Base-by-base conservation (phyloP, 2,797 vertebrate species). In the Coilia nasus region DNA sequence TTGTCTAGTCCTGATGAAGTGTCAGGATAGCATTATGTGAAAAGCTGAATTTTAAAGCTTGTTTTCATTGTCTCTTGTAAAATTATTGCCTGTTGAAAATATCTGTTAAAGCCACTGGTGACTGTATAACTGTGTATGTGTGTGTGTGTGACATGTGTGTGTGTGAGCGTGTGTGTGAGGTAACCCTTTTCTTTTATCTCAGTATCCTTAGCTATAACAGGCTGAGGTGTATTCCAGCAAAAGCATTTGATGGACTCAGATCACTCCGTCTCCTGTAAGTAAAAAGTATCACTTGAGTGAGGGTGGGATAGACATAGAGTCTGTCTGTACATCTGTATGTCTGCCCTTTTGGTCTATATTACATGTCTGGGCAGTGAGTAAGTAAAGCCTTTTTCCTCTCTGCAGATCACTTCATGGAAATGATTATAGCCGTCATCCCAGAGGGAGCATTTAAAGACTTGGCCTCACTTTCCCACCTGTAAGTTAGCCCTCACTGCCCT, bases 121-220 rank as follows among this genome's bases (percentile, higher is more conserved):
- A 19, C 21, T 59, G 57, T 60, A 21, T 60, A n/a, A 56, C 56
- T 0, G 7, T 54, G 47, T 19, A 54, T 83, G 81, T 28, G 56
- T 90, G 44, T 90, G 21, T 87, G 81, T 5, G 5, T 41, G 50
- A 3, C 14, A 54, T 50, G 25, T 50, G 59, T 81, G 56, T 59
- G 50, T 86, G 54, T 85, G 41, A 64, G 62, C 60, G 78, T 25
- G 50, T 59, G 75, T 84, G 1, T 71, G 28, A 10, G 64, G 10
- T 71, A 71, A 50, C 90, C 81, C 82, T 86, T 82, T 91, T 88
- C 14, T 87, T 50, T 88, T 17, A 21, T 82, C 54, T 88, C 93
- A 99, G 98, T 96, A 99, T 99, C 93, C 96, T 99, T 89, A 99
- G 98, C 94, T 99, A 99, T 92, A 99, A 99, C 92, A 97, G 97